Evolutionary conservation across 2,113 vertebrate species (phyloP).

Genomic region (Muntiacus muntjak): DNA sequence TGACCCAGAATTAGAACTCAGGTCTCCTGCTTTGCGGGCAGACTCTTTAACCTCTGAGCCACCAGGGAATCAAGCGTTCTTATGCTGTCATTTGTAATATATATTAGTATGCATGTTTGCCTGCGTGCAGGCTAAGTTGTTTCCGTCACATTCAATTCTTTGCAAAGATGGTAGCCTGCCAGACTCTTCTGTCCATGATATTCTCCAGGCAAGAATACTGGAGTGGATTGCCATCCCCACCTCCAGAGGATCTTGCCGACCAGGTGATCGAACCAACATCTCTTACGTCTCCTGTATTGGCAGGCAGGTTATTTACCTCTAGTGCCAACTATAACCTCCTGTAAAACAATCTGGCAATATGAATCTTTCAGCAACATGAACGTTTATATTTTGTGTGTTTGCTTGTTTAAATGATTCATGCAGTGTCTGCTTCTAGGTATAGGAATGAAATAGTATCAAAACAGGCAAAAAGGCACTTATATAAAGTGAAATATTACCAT

Average conservation of each 20-base stretch:
- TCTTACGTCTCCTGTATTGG: background rate
- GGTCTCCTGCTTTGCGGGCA: background rate
- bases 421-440: background rate
- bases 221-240: background rate
- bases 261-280: background rate
- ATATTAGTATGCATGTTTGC: background rate
- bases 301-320: background rate
- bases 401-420: background rate
- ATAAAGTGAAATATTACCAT: background rate
- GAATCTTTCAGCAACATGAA: background rate
- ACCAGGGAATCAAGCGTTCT: background rate
- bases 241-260: background rate
- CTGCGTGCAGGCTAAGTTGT: background rate
- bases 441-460: background rate
- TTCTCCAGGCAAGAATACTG: background rate
- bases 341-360: background rate
- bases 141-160: background rate
- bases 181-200: background rate
- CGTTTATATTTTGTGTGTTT: background rate
- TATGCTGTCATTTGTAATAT: background rate
- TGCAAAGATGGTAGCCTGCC: accelerated
- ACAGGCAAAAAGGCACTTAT: background rate
- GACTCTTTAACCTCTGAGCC: background rate
- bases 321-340: background rate
- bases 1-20: background rate